These are phyloP conservation scores for Calliphora vicina DNA, from an alignment of 1,140 invertebrate genomes.

Conservation along the genomic window DNA sequence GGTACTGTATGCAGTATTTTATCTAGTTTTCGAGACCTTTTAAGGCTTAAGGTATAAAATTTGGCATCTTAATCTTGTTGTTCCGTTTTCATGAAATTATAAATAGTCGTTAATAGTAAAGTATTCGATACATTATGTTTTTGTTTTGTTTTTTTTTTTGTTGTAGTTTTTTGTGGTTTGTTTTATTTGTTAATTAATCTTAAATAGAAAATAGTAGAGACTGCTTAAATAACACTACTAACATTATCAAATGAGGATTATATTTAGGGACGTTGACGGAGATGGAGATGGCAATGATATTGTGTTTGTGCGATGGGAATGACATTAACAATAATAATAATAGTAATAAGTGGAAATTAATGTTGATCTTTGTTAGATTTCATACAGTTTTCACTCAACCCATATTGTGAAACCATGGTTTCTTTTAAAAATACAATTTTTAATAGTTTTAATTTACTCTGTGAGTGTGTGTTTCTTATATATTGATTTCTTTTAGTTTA, in stretches of 20 bases:
- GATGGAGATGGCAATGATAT: too few relatives aligned
- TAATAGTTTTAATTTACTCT: neutral
- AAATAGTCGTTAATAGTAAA: neutral
- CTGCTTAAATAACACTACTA: neutral
- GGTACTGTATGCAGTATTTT: too few relatives aligned
- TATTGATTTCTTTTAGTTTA: neutral
- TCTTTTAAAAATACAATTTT: neutral
- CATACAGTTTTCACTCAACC: neutral
- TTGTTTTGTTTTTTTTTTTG: neutral
- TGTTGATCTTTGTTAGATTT: neutral
- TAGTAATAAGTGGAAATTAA: neutral
- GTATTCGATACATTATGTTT: neutral
- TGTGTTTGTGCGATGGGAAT: too few relatives aligned
- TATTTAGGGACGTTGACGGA: neutral
- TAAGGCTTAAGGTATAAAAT: neutral
- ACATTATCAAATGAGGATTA: neutral
- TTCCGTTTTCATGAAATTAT: neutral
- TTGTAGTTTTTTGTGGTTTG: neutral
- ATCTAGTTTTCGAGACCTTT: neutral
- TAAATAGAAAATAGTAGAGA: slow-evolving; percentile 8
- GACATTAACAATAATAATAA: neutral
- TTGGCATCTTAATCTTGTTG: neutral
- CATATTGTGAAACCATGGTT: neutral
- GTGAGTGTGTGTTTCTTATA: neutral
- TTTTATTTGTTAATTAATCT: neutral